Conservation (phyloP, 2,113 vertebrate genomes). For the Pteruthius melanotis region DNA sequence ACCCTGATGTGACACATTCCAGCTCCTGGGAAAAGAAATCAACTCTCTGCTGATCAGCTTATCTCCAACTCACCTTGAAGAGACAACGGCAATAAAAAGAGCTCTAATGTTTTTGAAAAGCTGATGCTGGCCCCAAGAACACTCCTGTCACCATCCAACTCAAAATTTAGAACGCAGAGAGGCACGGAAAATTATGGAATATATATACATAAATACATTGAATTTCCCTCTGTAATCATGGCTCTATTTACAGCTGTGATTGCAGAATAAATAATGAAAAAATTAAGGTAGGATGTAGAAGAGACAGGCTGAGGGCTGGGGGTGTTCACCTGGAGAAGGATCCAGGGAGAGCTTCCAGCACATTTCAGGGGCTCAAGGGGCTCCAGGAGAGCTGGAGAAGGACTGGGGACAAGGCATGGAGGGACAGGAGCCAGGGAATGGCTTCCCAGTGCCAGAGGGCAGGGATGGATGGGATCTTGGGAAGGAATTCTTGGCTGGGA, state of each 20-base stretch:
- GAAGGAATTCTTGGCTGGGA: not conserved
- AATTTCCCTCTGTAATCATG: slow-evolving; percentile 3
- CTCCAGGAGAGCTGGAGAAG: not conserved
- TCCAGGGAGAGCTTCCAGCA: not conserved
- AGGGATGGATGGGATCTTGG: not conserved
- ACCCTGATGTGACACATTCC: not conserved
- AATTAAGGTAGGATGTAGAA: not conserved
- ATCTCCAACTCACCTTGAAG: not conserved
- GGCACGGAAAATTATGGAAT: not conserved
- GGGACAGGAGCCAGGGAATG: not conserved
- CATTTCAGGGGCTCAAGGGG: not conserved
- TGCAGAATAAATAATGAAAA: slow-evolving; percentile 8
- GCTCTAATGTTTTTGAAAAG: not conserved
- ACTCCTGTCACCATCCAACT: not conserved
- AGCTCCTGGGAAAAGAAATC: not conserved
- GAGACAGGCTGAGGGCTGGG: not conserved
- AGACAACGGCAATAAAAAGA: not conserved
- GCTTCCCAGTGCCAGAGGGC: not conserved
- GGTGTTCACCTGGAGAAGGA: not conserved
- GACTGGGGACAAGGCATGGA: rapidly evolving
- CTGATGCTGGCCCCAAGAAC: not conserved
- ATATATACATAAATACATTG: slow-evolving; percentile 15
- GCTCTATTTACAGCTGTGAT: not conserved
- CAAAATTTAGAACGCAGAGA: not conserved
- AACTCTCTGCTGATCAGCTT: not conserved